Conservation (phyloP, 2,113 vertebrate species). For the Hippocampus comes region DNA sequence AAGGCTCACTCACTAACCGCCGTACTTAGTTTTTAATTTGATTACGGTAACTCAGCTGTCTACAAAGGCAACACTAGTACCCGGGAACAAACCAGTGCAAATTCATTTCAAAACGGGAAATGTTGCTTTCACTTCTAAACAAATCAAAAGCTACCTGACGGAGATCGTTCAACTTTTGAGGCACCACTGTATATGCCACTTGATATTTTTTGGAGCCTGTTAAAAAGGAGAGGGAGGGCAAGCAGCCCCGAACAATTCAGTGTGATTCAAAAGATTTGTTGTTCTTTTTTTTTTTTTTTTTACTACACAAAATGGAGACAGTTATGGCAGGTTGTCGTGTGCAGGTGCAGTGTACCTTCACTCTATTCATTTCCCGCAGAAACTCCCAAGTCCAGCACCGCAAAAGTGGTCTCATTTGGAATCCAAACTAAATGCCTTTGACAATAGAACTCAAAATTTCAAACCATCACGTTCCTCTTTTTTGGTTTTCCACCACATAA, state of each 20-base stretch:
- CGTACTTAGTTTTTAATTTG: too few relatives aligned
- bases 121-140: not conserved
- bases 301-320: conserved; percentile 73
- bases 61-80: too few relatives aligned
- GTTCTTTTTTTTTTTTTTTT: conserved; percentile 49
- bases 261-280: conserved; percentile 57
- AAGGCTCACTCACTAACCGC: too few relatives aligned
- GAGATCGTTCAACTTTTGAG: not conserved
- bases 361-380: conserved; percentile 12
- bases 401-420: not conserved
- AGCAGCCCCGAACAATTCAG: conserved; percentile 60
- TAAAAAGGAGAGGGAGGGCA: conserved; percentile 8
- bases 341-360: conserved; percentile 74
- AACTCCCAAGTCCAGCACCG: not conserved
- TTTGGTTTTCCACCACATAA: not conserved
- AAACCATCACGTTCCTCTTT: not conserved
- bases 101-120: not conserved
- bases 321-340: conserved; percentile 69
- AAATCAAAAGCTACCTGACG: not conserved
- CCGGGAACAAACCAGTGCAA: not conserved
- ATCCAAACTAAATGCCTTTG: not conserved
- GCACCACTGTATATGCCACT: not conserved
- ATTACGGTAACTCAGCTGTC: too few relatives aligned
- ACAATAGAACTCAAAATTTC: not conserved
- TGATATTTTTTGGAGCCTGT: conserved; percentile 6